Evolutionary conservation across 2,797 vertebrate genomes (phyloP), one percentile per base, ranked within the genome.

Genomic region (Oreochromis mossambicus): DNA sequence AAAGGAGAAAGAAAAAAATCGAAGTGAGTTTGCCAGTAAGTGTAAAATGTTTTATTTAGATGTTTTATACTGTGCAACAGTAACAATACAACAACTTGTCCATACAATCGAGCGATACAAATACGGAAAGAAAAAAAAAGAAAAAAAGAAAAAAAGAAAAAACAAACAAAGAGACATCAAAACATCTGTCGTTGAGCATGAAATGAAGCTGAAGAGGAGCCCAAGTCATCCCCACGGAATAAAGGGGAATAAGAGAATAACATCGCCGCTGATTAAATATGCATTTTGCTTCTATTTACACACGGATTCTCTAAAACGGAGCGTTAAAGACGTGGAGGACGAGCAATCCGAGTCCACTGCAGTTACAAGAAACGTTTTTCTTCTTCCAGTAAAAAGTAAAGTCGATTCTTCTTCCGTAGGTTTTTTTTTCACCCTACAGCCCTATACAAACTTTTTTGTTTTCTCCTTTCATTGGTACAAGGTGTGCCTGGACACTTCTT

Each of bases 21-120:
- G 2, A 66, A 68, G 63, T 46, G 21, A 70, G 1, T 2, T 26
- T 14, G 14, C 41, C 21, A 17, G 4, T 1, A 13, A 55, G 96
- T 96, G 96, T 97, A 97, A 97, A 97, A 96, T 96, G 96, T 95
- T 96, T 97, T 97, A 97, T 97, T 97, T 96, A 96, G 95, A 96
- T 94, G 95, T 95, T 96, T 97, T 96, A 97, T 97, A 96, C 95
- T 97, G 97, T 97, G 96, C 95, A 97, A 97, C 96, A 96, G 96
- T 97, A 96, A 97, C 96, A 96, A 96, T 96, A 97, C 96, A 96
- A 96, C 95, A 97, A 90, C 94, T 95, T 96, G 95, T 96, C 92
- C 94, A 95, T 95, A 97, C 95, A 96, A 95, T 95, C 92, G 91
- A 96, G 94, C 95, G 95, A 95, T 95, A 96, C 95, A 96, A 96